Conservation (phyloP, 2,113 vertebrate species). For the Sapayoa aenigma region DNA sequence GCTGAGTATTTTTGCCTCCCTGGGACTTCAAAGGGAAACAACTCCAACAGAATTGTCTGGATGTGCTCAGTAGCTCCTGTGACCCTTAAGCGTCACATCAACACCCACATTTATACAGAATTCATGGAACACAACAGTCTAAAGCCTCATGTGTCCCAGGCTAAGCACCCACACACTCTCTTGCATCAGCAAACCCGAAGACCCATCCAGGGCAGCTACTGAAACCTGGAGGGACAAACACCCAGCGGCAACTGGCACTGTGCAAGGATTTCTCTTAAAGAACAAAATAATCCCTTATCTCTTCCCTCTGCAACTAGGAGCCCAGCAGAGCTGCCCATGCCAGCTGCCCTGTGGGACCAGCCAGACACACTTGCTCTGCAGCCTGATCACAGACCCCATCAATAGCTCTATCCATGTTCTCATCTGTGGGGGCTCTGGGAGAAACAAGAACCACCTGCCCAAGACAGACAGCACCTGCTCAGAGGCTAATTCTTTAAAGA, state of each 20-base stretch:
- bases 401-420: not conserved
- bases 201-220: not conserved
- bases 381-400: not conserved
- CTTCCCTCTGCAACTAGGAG: not conserved
- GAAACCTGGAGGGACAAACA: not conserved
- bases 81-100: not conserved
- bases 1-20: not conserved
- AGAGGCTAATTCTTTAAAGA: not conserved
- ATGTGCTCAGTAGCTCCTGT: not conserved
- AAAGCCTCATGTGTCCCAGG: not conserved
- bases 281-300: not conserved
- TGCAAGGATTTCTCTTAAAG: not conserved
- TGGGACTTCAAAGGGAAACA: not conserved
- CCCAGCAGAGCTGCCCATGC: not conserved
- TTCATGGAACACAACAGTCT: fast-evolving
- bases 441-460: not conserved
- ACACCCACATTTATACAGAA: not conserved
- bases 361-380: not conserved
- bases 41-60: not conserved
- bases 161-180: not conserved
- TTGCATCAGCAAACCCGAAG: not conserved
- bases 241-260: fast-evolving
- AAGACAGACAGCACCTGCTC: not conserved
- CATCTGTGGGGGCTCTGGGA: not conserved
- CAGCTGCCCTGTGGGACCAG: not conserved